Percentiles rank a stretch among this genome's conserved stretches.
Evolutionary conservation across 2,797 vertebrate genomes (phyloP).

Genomic region (Valencia hispanica): DNA sequence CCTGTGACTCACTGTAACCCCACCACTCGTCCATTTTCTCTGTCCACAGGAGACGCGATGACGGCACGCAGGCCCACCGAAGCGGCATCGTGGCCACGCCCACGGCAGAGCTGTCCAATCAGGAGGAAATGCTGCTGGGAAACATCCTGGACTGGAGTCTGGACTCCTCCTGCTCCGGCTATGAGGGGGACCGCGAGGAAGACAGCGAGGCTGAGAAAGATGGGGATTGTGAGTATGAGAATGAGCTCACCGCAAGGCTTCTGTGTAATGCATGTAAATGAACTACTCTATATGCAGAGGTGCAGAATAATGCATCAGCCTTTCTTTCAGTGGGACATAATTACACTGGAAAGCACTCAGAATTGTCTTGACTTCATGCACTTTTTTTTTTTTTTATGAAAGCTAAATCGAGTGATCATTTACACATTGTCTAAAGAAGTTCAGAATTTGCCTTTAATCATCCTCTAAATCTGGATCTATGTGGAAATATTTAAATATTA

Average conservation of each 20-base stretch:
- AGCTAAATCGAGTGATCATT: background rate
- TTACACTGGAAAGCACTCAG: slow-evolving; percentile 35
- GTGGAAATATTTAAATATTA: background rate
- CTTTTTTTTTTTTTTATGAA: background rate
- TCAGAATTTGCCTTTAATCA: background rate
- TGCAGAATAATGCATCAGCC: slow-evolving; percentile 42
- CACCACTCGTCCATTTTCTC: slow-evolving; percentile 27
- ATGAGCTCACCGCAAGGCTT: background rate
- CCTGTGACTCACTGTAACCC: slow-evolving; percentile 57
- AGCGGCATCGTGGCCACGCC: slow-evolving; percentile 92
- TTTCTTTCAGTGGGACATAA: slow-evolving; percentile 20
- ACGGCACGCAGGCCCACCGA: slow-evolving; percentile 85
- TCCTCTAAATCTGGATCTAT: background rate
- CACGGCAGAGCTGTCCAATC: slow-evolving; percentile 92
- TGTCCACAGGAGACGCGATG: slow-evolving; percentile 86
- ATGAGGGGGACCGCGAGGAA: slow-evolving; percentile 92
- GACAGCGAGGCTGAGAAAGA: slow-evolving; percentile 92
- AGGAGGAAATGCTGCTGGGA: slow-evolving; percentile 91
- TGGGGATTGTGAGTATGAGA: slow-evolving; percentile 83
- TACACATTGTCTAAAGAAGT: background rate
- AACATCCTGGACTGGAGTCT: slow-evolving; percentile 97
- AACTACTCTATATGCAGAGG: slow-evolving; percentile 16
- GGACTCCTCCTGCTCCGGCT: slow-evolving; percentile 90
- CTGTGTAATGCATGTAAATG: slow-evolving; percentile 17
- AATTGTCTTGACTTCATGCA: slow-evolving; percentile 14